phyloP scores from a whole-genome alignment of 2,113 vertebrate species.

The Grammomys dolichurus region DNA sequence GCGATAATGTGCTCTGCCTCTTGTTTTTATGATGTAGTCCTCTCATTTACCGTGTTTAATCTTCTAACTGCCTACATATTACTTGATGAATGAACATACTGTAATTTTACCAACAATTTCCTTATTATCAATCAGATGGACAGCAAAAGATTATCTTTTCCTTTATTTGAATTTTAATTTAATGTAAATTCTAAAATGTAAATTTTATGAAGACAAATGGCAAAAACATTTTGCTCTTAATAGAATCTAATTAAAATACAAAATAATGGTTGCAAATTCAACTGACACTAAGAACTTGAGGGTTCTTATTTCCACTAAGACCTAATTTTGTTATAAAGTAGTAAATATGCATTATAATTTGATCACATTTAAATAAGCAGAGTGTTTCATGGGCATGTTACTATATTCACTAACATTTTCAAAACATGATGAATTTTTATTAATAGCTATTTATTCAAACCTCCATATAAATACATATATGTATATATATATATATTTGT shows the following conservation, averaged over 20 bases:
- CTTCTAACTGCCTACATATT: conserved; percentile 10
- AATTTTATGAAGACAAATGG: conserved; percentile 47
- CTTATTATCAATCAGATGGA: conserved; percentile 50
- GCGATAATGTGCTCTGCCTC: background rate
- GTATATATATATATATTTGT: background rate
- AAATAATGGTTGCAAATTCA: conserved; percentile 27
- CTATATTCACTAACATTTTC: conserved; percentile 37
- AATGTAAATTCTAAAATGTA: conserved; percentile 60
- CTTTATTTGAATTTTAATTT: conserved; percentile 60
- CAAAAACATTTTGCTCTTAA: background rate
- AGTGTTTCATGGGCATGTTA: background rate
- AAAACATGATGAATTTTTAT: background rate
- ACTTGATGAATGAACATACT: conserved; percentile 27
- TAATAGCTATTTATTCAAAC: background rate
- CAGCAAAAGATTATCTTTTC: background rate
- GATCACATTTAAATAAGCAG: background rate
- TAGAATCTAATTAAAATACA: conserved; percentile 27
- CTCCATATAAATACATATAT: background rate
- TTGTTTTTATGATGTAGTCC: conserved; percentile 20
- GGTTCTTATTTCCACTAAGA: background rate
- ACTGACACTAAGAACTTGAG: conserved; percentile 5
- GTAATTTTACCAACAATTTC: conserved; percentile 42
- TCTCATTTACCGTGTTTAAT: conserved; percentile 24
- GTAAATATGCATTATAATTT: background rate
- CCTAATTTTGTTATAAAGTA: conserved; percentile 38